phyloP scores from a whole-genome alignment of 2,888 invertebrate genomes.

The Lepidochitona cinerea region DNA sequence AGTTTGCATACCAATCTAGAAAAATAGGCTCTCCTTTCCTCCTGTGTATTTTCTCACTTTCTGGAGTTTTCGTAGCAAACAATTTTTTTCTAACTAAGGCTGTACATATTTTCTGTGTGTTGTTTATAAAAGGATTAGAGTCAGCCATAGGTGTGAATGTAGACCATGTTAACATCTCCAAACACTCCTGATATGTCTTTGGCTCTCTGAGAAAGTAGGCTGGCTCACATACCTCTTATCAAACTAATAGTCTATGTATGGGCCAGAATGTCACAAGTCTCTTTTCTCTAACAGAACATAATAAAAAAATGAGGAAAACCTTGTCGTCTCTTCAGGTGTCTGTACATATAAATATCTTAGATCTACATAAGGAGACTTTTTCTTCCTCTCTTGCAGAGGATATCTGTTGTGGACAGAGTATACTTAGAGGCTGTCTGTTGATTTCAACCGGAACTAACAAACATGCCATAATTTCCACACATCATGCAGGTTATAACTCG shows the following conservation, averaged over 20 bases:
- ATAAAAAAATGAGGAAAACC: neutral
- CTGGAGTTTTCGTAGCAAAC: conserved; percentile 1
- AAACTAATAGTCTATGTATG: conserved; percentile 8
- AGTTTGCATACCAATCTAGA: neutral
- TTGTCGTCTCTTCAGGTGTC: neutral
- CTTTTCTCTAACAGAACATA: neutral
- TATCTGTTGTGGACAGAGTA: too few species aligned
- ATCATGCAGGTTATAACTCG: too few species aligned
- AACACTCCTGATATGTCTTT: conserved; percentile 4
- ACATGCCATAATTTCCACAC: too few species aligned
- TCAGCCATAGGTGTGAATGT: neutral
- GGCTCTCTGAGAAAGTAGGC: neutral
- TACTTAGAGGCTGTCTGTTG: too few species aligned
- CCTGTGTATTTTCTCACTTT: conserved; percentile 7
- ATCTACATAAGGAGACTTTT: too few species aligned
- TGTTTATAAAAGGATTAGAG: neutral
- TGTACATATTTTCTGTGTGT: neutral
- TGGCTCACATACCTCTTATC: neutral
- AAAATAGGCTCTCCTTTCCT: neutral
- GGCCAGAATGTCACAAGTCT: neutral
- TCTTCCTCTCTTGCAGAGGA: too few species aligned
- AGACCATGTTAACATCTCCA: conserved; percentile 6
- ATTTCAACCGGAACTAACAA: too few species aligned
- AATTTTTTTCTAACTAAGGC: conserved; percentile 1
- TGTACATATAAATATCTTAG: neutral